Base-by-base conservation (phyloP, 2,113 vertebrate species). In the Platycercus adscitus region DNA sequence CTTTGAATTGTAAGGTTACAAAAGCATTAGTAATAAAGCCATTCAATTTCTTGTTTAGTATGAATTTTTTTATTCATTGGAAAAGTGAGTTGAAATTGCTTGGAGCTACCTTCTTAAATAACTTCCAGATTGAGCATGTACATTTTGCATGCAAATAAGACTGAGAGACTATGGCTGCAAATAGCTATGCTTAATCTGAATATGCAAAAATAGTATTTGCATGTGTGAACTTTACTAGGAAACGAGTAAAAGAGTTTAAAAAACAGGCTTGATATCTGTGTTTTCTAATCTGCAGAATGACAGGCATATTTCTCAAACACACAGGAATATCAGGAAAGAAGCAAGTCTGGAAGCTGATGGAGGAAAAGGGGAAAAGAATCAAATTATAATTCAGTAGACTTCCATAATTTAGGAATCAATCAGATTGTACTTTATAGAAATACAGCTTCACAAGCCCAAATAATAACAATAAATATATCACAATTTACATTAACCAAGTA, bases 401-500 rank as follows among this genome's bases (percentile, higher is more conserved):
- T 13, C 52, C 28, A 71, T 81, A 77, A 73, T 93, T 73, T 66
- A 89, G 16, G 13, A 68, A 16, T 81, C 19, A 70, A 25, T 87
- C 17, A 88, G 33, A 47, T 35, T 55, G 24, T 66, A 60, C 13
- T 83, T 93, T 35, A 44, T 47, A 33, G 24, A 79, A 86, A 25
- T 63, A 78, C 75, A 61, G 9, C 15, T 86, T 86, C 13, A 72
- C 7, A 64, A 90, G n/a, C 16, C 70, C 41, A 11, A 76, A 52
- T 55, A 86, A 39, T 65, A 84, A 86, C 3, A 49, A 46, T 43
- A 83, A 96, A 56, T 6, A 83, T 85, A 82, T 14, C 16, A 80
- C n/a, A 66, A 61, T 53, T 94, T 86, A 88, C 31, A 85, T 97
- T 94, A 94, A 82, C 70, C 58, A 97, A 75, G 17, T 97, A 96